Conservation (phyloP, 2,113 vertebrate genomes). For the Carassius auratus region DNA sequence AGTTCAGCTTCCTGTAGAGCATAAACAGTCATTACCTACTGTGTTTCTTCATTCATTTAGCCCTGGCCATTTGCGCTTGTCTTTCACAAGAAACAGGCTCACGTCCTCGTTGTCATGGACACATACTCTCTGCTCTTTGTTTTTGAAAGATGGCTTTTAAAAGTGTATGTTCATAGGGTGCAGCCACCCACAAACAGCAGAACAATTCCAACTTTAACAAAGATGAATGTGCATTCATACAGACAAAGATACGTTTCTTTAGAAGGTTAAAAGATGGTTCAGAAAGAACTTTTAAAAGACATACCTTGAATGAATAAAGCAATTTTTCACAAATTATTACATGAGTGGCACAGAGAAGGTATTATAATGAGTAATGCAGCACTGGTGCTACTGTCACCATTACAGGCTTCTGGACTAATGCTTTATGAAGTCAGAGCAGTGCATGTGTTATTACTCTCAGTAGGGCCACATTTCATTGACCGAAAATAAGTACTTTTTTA, state of each 20-base stretch:
- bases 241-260: background rate
- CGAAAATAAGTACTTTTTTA: background rate
- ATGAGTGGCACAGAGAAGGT: background rate
- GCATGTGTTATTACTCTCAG: background rate
- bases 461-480: background rate
- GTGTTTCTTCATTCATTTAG: background rate
- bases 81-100: background rate
- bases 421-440: background rate
- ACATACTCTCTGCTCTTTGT: conserved; percentile 28
- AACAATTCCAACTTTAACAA: conserved; percentile 4
- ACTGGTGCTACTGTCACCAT: background rate
- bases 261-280: background rate
- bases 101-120: conserved; percentile 20
- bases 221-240: conserved; percentile 10
- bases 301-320: background rate
- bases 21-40: conserved; percentile 24
- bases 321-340: background rate
- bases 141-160: conserved; percentile 33
- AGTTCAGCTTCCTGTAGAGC: background rate
- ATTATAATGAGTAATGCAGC: conserved; percentile 7
- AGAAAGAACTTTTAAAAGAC: background rate
- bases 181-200: conserved; percentile 28
- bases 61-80: conserved; percentile 12
- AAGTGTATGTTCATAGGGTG: background rate
- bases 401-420: background rate